Base-by-base conservation (phyloP, 2,888 invertebrate species). In the Caradrina clavipalpis region DNA sequence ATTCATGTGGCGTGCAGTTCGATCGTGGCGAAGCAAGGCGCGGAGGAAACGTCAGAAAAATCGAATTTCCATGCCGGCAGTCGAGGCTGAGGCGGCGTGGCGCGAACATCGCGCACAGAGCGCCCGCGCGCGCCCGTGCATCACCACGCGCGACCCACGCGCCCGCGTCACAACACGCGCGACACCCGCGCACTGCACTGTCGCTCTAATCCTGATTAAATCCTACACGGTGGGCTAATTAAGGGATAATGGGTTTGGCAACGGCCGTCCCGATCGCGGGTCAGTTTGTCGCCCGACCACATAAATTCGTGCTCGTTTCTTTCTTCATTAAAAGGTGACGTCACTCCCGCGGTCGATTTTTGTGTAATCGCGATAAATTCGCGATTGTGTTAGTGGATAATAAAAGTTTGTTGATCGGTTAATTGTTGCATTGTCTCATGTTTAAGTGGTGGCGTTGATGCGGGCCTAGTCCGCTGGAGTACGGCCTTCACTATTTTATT, bases 11-110 rank as follows among this genome's bases (percentile, higher is more conserved):
- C 94, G 94, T 95, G 94, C 94, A 94, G 91, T 96, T 95, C 95
- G 95, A 95, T 96, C 95, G 95, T 90, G 90, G 92, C 85, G 82
- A 88, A 89, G 89, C 91, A 92, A 95, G 95, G 95, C 94, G 95
- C 94, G 95, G 95, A 95, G 95, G 94, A 95, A 95, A 95, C 93
- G 95, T 95, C 95, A 95, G 94, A 94, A 95, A 95, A 95, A 96
- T 95, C 95, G 95, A 95, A 95, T 95, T 95, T 94, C 93, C 94
- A 94, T 93, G 94, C 90, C 94, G 95, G 92, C 96, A 96, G 96
- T 95, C 94, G 95, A 90, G 91, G 91, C 87, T 90, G 89, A 93
- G 95, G 94, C 94, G 95, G 95, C 95, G 95, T 90, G 94, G 93
- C 94, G 95, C 93, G 84, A 89, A 89, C 92, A 94, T 80, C 91